phyloP scores from a whole-genome alignment of 2,113 vertebrate genomes.

The Crotophaga sulcirostris region DNA sequence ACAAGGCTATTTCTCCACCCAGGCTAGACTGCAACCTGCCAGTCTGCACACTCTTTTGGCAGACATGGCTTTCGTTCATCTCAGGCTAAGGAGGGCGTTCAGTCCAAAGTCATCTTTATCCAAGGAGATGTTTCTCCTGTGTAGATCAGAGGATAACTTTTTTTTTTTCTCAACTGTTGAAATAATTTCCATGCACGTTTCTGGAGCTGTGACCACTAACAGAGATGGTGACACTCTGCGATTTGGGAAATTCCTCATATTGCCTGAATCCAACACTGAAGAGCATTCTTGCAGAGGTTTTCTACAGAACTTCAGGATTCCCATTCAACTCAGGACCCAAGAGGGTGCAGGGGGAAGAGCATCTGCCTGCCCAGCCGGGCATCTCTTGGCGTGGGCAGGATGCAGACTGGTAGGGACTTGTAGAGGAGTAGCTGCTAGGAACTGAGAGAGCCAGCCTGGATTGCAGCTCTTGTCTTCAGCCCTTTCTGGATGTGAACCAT shows the following conservation, averaged over 20 bases:
- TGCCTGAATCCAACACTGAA: not conserved
- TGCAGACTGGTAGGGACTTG: not conserved
- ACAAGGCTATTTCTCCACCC: not conserved
- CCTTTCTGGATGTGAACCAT: not conserved
- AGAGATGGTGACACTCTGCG: not conserved
- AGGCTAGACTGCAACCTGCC: not conserved
- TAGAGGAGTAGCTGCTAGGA: not conserved
- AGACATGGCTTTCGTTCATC: not conserved
- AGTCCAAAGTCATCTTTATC: not conserved
- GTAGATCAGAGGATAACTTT: not conserved
- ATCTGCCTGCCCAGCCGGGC: accelerated
- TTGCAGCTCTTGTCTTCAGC: not conserved
- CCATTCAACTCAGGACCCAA: not conserved
- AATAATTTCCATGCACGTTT: not conserved
- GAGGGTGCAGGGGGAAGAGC: not conserved
- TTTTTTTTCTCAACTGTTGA: not conserved
- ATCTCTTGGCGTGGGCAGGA: not conserved
- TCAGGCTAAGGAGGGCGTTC: not conserved
- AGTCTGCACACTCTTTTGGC: accelerated
- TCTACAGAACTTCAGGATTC: accelerated
- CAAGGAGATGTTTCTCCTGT: not conserved
- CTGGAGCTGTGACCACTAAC: not conserved
- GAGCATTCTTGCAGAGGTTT: not conserved
- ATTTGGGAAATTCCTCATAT: not conserved
- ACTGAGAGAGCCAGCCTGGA: not conserved